These are phyloP conservation scores for Andricus curvator DNA, from an alignment of 2,888 invertebrate genomes.

Conservation along the genomic window DNA sequence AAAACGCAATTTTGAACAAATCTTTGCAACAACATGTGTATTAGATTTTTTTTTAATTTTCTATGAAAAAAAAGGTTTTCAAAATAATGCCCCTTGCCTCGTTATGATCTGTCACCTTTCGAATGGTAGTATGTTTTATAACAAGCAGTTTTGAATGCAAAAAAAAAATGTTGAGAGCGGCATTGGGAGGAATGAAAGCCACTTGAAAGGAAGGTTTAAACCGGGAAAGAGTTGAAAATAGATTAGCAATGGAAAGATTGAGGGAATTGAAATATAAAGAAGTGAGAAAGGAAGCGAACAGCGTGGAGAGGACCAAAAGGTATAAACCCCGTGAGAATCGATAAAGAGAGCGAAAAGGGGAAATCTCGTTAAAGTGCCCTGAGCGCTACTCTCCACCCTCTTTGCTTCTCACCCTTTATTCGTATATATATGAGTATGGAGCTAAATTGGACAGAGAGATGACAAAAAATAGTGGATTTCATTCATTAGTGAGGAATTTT, in stretches of 20 bases:
- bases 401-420: constrained; percentile 46
- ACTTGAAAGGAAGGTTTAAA: neutral
- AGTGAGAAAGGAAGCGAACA: constrained; percentile 36
- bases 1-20: too few relatives aligned
- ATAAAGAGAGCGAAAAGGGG: constrained; percentile 55
- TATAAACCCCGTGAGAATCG: constrained; percentile 53
- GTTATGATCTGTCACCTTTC: too few relatives aligned
- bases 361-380: constrained; percentile 58
- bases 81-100: too few relatives aligned
- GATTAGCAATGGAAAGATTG: constrained; percentile 42
- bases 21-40: too few relatives aligned
- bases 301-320: constrained; percentile 45
- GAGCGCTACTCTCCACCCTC: constrained; percentile 43
- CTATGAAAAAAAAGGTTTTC: too few relatives aligned
- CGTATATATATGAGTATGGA: constrained; percentile 33
- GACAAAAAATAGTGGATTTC: constrained; percentile 40
- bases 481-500: constrained; percentile 24
- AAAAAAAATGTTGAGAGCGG: neutral
- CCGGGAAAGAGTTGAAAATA: neutral
- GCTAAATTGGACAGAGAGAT: constrained; percentile 47
- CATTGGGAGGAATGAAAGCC: neutral
- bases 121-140: neutral
- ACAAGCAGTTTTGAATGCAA: neutral
- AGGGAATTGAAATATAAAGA: constrained; percentile 40
- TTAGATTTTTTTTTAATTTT: too few relatives aligned